Conservation (phyloP, 2,888 invertebrate species). For the Antheraea assamensis region DNA sequence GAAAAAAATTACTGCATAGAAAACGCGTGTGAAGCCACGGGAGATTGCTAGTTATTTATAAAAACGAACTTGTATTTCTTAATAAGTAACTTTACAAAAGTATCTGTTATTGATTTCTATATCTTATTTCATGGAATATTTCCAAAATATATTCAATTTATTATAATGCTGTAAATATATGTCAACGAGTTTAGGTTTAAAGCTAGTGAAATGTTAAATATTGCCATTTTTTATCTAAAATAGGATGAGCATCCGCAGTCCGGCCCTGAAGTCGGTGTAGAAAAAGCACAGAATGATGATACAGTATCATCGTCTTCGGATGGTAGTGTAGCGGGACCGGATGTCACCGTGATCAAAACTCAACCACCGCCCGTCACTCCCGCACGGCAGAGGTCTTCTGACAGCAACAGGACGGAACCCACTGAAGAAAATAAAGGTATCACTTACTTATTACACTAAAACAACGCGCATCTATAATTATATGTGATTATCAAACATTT, state of each 20-base stretch:
- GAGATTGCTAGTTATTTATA: too few species aligned
- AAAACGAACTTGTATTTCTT: too few species aligned
- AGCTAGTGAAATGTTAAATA: too few species aligned
- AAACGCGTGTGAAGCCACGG: too few species aligned
- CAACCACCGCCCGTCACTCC: slow-evolving; percentile 62
- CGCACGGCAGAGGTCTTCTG: slow-evolving; percentile 78
- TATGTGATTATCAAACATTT: too few species aligned
- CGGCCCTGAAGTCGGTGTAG: slow-evolving; percentile 60
- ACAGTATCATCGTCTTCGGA: slow-evolving; percentile 68
- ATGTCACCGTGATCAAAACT: slow-evolving; percentile 65
- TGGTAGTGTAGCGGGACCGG: slow-evolving; percentile 66
- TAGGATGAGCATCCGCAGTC: slow-evolving; percentile 74
- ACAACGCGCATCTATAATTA: too few species aligned
- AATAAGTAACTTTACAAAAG: too few species aligned
- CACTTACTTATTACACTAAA: background rate
- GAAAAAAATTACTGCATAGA: too few species aligned
- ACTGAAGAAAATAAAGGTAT: slow-evolving; percentile 76
- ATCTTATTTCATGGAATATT: background rate
- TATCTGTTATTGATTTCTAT: too few species aligned
- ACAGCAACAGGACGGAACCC: slow-evolving; percentile 79
- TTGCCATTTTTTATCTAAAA: background rate
- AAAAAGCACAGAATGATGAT: slow-evolving; percentile 64
- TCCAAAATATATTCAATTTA: background rate
- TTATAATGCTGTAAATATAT: background rate
- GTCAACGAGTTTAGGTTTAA: too few species aligned